Evolutionary conservation across 1,140 invertebrate species (phyloP).

Genomic region (Hypsibius dujardini): DNA sequence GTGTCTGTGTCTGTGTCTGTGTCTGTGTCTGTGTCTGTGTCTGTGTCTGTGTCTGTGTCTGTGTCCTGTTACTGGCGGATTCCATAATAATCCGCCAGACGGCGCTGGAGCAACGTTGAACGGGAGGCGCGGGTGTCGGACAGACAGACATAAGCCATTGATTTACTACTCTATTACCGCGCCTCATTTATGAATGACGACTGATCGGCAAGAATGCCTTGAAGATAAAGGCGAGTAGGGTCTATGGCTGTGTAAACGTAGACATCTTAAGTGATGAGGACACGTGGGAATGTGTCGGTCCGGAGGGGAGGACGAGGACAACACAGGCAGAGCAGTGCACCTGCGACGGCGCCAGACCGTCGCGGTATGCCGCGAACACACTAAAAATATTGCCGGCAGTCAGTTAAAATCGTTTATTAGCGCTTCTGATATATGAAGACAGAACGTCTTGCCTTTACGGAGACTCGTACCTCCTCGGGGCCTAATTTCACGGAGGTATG

Average conservation of each 20-base stretch:
- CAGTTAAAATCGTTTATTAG: neutral
- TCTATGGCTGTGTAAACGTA: constrained; percentile 7
- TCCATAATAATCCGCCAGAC: neutral
- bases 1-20: neutral
- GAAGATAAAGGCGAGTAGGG: neutral
- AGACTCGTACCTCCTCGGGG: neutral
- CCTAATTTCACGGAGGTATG: neutral
- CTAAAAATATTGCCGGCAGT: neutral
- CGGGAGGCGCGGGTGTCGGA: neutral
- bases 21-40: no score
- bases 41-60: neutral
- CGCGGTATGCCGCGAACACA: neutral
- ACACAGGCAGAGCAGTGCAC: neutral
- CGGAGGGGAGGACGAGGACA: no score
- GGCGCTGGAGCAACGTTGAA: neutral
- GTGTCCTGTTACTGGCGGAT: neutral
- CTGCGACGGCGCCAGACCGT: constrained; percentile 2
- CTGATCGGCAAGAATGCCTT: neutral
- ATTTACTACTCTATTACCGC: neutral
- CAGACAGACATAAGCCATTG: neutral
- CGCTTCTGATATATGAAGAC: no score
- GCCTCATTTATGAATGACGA: no score
- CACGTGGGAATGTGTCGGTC: neutral
- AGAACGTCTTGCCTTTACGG: neutral
- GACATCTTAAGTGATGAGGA: constrained; percentile 10